These are phyloP conservation scores for Acanthosepion pharaonis DNA, from an alignment of 2,888 invertebrate genomes.

Conservation along the genomic window DNA sequence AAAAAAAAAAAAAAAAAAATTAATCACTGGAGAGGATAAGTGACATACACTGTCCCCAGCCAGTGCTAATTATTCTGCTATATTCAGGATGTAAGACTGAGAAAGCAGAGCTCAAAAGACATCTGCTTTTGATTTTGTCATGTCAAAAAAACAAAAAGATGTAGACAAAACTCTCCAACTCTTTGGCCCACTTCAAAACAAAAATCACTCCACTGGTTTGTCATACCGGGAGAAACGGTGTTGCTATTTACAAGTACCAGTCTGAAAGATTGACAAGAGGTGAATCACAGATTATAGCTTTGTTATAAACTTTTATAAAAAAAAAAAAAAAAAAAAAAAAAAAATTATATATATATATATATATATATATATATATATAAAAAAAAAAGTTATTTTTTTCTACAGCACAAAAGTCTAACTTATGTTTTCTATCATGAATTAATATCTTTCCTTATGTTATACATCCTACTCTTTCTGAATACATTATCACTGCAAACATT, in stretches of 20 bases:
- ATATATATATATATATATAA: no score
- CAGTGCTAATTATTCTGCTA: background rate
- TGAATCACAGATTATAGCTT: conserved; percentile 23
- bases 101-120: background rate
- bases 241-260: background rate
- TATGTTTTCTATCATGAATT: background rate
- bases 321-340: background rate
- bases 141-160: background rate
- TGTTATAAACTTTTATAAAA: background rate
- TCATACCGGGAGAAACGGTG: background rate
- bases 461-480: background rate
- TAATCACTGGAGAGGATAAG: background rate
- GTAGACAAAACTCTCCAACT: conserved; percentile 2
- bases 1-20: background rate
- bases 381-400: background rate
- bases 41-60: background rate
- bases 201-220: background rate
- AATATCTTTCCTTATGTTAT: background rate
- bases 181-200: background rate
- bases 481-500: no score
- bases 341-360: no score
- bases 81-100: background rate
- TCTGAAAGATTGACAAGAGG: background rate
- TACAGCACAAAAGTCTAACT: background rate
- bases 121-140: background rate